Evolutionary conservation across 1,140 invertebrate species (phyloP), one percentile per base, ranked within the genome.

Genomic region (Drosophila trapezifrons): DNA sequence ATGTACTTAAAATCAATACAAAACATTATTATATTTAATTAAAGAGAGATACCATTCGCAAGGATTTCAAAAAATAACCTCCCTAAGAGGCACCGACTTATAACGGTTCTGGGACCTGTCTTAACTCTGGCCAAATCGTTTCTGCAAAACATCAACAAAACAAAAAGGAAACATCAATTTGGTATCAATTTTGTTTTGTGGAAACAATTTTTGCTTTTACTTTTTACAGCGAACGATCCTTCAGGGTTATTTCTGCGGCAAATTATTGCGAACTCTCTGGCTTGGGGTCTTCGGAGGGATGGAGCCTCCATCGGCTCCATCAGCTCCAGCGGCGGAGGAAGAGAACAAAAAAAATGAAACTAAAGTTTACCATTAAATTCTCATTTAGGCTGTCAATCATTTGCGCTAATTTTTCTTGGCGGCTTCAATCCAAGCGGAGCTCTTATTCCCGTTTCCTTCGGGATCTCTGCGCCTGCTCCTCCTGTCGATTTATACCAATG

Each of bases 361-460:
- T 80, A 76, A 49, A 87, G 62, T 84, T 89, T 78, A 80, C 86
- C 86, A 90, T 90, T 90, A 90, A 90, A 90, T 90, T 90, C 86
- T 70, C 86, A 90, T 90, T 90, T 90, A 86, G 80, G 79, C 86
- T 90, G 86, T 90, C 86, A 90, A 90, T 90, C 86, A 90, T 87
- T 86, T 86, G 87, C 77, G 87, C 87, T 86, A 90, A 90, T 90
- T 90, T 90, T 86, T 90, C 70, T 56, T 76, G 73, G 67, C 65
- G 66, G 74, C 75, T 72, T 71, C 64, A 67, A 56, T 63, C 56
- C 70, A 43, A 80, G 60, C 37, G 64, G 25, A 69, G 57, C 40
- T 43, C 46, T 43, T 45, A 35, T 66, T 49, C 43, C 62, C 25
- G 27, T 29, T 55, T 43, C 37, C 32, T 51, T 12, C 37, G 9